Evolutionary conservation across 2,888 invertebrate genomes (phyloP).

Genomic region (Parnassius mnemosyne): DNA sequence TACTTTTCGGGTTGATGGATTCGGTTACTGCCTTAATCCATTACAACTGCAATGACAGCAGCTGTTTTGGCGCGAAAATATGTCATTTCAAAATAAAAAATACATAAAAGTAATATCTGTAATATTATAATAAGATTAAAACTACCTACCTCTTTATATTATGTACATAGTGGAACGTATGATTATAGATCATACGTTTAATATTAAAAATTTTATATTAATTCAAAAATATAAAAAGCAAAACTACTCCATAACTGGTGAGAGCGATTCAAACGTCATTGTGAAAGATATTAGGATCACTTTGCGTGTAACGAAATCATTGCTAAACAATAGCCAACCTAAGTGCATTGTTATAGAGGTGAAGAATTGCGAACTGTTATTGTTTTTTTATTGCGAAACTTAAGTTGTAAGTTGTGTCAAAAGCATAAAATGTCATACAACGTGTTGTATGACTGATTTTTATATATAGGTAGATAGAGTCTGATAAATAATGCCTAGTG

Average conservation of each 20-base stretch:
- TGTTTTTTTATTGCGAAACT: conserved; percentile 8
- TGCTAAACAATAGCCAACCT: conserved; percentile 7
- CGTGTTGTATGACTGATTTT: conserved; percentile 55
- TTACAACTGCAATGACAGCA: conserved; percentile 13
- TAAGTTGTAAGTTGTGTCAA: conserved; percentile 28
- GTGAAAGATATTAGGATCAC: neutral
- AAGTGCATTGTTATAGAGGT: neutral
- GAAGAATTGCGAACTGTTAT: neutral
- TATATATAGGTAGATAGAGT: conserved; percentile 46
- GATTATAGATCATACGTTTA: no score
- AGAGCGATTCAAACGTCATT: conserved; percentile 4
- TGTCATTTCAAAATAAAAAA: neutral
- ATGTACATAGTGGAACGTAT: no score
- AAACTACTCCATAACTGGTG: neutral
- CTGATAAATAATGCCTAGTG: conserved; percentile 33
- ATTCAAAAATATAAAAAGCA: no score
- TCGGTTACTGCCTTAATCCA: neutral
- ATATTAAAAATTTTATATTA: no score
- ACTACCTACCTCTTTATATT: neutral
- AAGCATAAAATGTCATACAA: conserved; percentile 53
- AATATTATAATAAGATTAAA: neutral
- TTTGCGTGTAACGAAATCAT: neutral
- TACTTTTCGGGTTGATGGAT: conserved; percentile 5
- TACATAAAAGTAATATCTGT: neutral
- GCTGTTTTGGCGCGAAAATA: conserved; percentile 11